phyloP scores from a whole-genome alignment of 2,888 invertebrate genomes.

The Amiota minor region DNA sequence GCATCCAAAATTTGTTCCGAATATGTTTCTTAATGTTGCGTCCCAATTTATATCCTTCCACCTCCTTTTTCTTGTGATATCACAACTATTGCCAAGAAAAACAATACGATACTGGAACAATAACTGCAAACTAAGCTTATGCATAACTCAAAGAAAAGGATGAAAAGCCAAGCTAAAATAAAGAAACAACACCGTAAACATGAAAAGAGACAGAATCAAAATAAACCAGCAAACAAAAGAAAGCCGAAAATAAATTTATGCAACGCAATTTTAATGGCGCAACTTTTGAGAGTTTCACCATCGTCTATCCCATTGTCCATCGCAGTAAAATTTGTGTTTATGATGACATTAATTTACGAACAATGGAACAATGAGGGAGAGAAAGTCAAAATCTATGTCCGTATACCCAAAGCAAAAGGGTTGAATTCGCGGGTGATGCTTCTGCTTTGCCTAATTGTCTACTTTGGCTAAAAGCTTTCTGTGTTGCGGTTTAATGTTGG shows the following conservation, averaged over 20 bases:
- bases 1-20: too few relatives aligned
- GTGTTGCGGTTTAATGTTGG: background rate
- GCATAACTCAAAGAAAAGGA: conserved; percentile 8
- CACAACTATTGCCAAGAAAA: background rate
- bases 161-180: background rate
- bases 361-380: background rate
- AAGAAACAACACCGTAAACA: background rate
- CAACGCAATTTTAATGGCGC: conserved; percentile 7
- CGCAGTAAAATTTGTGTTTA: conserved; percentile 18
- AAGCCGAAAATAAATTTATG: background rate
- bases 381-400: background rate
- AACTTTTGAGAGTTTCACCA: background rate
- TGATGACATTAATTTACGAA: conserved; percentile 22
- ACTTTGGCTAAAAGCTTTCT: background rate
- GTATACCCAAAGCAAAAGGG: background rate
- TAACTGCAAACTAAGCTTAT: conserved; percentile 25
- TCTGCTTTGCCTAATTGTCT: background rate
- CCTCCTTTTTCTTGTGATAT: too few relatives aligned
- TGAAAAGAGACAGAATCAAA: background rate
- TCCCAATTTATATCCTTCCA: conserved; percentile 18
- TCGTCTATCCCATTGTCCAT: background rate
- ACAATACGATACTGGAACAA: conserved; percentile 14
- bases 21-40: conserved; percentile 50
- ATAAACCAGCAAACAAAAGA: background rate
- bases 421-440: too few relatives aligned